Conservation (phyloP, 2,888 invertebrate species). For the Ligdia adustata region DNA sequence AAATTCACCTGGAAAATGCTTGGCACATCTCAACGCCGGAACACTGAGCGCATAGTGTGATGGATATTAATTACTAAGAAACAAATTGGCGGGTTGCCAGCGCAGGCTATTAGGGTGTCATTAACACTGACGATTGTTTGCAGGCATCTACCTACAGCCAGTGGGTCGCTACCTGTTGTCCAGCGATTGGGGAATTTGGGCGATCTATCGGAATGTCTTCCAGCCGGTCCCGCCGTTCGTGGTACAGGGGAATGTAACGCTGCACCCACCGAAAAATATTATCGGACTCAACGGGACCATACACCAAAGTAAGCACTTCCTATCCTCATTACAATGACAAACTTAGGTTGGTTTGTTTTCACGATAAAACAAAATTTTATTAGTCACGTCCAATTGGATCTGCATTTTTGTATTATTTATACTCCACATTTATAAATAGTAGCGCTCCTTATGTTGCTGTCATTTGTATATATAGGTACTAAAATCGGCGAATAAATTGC, state of each 20-base stretch:
- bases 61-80: slow-evolving; percentile 37
- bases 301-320: no score
- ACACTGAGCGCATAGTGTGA: slow-evolving; percentile 11
- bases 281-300: slow-evolving; percentile 50
- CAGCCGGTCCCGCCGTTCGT: slow-evolving; percentile 48
- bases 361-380: no score
- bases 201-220: slow-evolving; percentile 81
- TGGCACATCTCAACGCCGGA: slow-evolving; percentile 19
- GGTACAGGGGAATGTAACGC: slow-evolving; percentile 42
- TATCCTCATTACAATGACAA: no score
- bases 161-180: slow-evolving; percentile 85
- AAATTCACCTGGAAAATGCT: slow-evolving; percentile 12
- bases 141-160: slow-evolving; percentile 78
- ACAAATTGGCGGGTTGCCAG: slow-evolving; percentile 39
- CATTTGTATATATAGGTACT: no score
- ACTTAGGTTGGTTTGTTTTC: no score
- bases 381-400: no score
- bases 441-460: no score
- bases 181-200: slow-evolving; percentile 89
- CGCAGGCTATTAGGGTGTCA: slow-evolving; percentile 30
- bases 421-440: no score
- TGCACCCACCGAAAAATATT: slow-evolving; percentile 48
- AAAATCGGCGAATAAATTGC: no score
- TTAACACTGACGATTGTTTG: slow-evolving; percentile 42
- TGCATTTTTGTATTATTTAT: no score